These are phyloP conservation scores for Meganola albula DNA, from an alignment of 2,888 invertebrate species.

Conservation along the genomic window DNA sequence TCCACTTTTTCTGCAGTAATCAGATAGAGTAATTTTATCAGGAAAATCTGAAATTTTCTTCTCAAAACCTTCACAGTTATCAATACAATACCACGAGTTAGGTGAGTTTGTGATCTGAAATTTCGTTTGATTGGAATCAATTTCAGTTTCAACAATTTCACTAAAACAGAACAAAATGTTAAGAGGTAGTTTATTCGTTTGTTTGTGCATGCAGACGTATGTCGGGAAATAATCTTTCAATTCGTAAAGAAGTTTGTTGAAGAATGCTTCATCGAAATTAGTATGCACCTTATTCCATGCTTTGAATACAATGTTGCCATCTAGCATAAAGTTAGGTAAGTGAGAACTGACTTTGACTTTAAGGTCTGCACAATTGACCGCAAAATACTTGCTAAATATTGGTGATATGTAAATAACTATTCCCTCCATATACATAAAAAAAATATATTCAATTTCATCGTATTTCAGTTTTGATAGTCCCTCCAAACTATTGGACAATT, in stretches of 20 bases:
- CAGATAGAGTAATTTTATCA: conserved; percentile 34
- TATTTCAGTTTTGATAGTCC: conserved; percentile 35
- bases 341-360: conserved; percentile 24
- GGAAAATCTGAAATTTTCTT: conserved; percentile 27
- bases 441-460: conserved; percentile 37
- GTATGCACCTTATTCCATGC: conserved; percentile 38
- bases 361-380: conserved; percentile 29
- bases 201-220: conserved; percentile 36
- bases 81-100: conserved; percentile 39
- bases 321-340: conserved; percentile 36
- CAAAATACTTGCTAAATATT: conserved; percentile 28
- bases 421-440: conserved; percentile 38
- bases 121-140: conserved; percentile 15
- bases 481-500: conserved; percentile 26
- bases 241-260: conserved; percentile 23
- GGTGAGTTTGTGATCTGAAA: conserved; percentile 30
- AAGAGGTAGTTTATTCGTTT: too few relatives aligned
- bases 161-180: too few relatives aligned
- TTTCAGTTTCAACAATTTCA: too few relatives aligned
- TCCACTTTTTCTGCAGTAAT: conserved; percentile 34
- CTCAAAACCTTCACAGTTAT: conserved; percentile 35
- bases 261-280: conserved; percentile 33
- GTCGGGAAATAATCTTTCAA: conserved; percentile 40
- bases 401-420: conserved; percentile 39
- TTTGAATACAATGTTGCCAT: conserved; percentile 40